These are phyloP conservation scores for Argyresthia goedartella DNA, from an alignment of 2,888 invertebrate genomes.

Conservation along the genomic window DNA sequence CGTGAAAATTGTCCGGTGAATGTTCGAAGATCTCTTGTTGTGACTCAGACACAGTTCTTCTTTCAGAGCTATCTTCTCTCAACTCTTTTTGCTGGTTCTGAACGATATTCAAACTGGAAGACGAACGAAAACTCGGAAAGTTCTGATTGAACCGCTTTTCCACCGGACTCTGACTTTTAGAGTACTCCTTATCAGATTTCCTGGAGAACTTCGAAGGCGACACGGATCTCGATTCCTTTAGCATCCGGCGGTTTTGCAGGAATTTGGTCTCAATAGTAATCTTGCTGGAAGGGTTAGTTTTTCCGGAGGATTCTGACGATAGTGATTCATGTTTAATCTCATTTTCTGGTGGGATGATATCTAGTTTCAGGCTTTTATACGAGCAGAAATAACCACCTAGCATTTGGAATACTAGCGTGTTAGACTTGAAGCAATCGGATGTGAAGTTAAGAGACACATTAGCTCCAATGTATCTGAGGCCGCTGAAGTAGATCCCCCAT, in stretches of 20 bases:
- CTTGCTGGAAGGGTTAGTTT: constrained; percentile 41
- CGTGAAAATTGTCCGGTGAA: constrained; percentile 51
- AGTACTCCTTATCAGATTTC: constrained; percentile 47
- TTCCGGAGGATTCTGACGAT: constrained; percentile 53
- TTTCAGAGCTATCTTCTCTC: constrained; percentile 27
- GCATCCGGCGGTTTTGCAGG: constrained; percentile 31
- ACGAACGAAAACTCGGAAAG: constrained; percentile 37
- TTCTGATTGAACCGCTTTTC: constrained; percentile 52
- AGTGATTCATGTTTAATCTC: constrained; percentile 51
- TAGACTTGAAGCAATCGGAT: constrained; percentile 75
- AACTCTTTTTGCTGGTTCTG: constrained; percentile 26
- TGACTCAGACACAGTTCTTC: constrained; percentile 25
- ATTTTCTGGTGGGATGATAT: constrained; percentile 57
- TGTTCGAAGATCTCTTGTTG: constrained; percentile 50
- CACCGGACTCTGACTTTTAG: constrained; percentile 61
- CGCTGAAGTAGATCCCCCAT: constrained; percentile 89
- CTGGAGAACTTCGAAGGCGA: constrained; percentile 46
- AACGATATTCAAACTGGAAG: constrained; percentile 40
- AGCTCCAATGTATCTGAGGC: constrained; percentile 81
- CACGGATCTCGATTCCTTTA: constrained; percentile 48
- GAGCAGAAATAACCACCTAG: constrained; percentile 89
- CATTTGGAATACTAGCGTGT: constrained; percentile 88
- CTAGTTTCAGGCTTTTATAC: constrained; percentile 62
- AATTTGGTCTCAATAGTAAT: constrained; percentile 43
- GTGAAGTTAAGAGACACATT: constrained; percentile 77